Evolutionary conservation across 1,140 invertebrate species (phyloP).

Genomic region (Atta cephalotes): DNA sequence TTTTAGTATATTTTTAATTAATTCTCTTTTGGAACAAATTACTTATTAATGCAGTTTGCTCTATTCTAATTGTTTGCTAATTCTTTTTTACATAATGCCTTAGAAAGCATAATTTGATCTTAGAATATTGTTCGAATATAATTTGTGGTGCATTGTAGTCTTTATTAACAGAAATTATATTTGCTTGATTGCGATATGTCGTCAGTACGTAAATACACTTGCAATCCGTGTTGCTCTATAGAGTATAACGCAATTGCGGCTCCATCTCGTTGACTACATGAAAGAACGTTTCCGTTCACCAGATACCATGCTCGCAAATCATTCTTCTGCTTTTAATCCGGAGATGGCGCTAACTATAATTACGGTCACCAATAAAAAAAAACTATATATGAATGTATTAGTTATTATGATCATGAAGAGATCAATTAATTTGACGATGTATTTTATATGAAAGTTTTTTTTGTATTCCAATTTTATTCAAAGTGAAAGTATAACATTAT

Average conservation of each 20-base stretch:
- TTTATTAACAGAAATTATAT: slow-evolving; percentile 21
- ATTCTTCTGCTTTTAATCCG: slow-evolving; percentile 31
- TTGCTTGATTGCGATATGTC: slow-evolving; percentile 5
- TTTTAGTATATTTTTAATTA: neutral
- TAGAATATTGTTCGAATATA: slow-evolving; percentile 3
- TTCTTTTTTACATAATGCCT: neutral
- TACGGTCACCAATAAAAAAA: slow-evolving; percentile 49
- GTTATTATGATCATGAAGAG: neutral
- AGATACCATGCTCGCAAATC: slow-evolving; percentile 37
- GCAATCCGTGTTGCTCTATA: neutral
- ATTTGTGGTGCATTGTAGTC: neutral
- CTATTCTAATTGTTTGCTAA: neutral
- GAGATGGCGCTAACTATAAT: slow-evolving; percentile 58
- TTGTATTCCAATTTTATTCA: neutral
- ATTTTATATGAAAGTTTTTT: neutral
- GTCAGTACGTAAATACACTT: neutral
- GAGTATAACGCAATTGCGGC: slow-evolving; percentile 65
- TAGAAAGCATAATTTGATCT: slow-evolving; percentile 13
- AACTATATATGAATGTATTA: slow-evolving; percentile 9
- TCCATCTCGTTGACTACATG: slow-evolving; percentile 67
- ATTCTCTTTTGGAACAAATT: neutral
- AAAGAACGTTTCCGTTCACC: slow-evolving; percentile 45
- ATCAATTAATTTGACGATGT: neutral
- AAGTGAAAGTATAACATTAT: slow-evolving; percentile 9
- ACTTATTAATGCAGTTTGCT: neutral